Base-by-base conservation (phyloP, 2,113 vertebrate genomes). In the Jacana jacana region DNA sequence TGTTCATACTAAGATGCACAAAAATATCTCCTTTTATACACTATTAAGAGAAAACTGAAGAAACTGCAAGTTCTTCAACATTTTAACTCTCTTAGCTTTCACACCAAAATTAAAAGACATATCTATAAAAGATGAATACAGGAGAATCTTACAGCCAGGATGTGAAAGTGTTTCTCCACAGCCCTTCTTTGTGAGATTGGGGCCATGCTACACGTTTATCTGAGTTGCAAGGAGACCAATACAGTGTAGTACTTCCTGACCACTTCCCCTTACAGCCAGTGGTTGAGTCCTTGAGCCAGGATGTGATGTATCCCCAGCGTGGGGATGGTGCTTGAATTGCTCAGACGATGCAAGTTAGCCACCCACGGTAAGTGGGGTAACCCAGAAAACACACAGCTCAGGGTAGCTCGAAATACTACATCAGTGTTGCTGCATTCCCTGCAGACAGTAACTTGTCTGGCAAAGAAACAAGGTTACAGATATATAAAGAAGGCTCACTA, bases 401-500 rank as follows among this genome's bases (percentile, higher is more conserved):
- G 55, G 55, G 48, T 12, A 12, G 35, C 81, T 89, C 30, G 3
- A 79, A 77, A 73, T 25, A 15, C 65, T 69, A n/a, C 54, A 49
- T 73, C 49, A 86, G 76, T 55, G 52, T 4, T 88, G 60, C 55
- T 68, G 64, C 48, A 30, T 96, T 96, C 82, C 88, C 90, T 64
- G 60, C 40, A 93, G 92, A 96, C 82, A 86, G 72, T 65, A 76
- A 88, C 80, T 95, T 92, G 90, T 88, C 86, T 96, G 84, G 78
- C 91, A 88, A 37, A 92, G 88, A 94, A 94, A 96, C 61, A 81
- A 96, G 86, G 92, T 87, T 91, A 89, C 71, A 92, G 88, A 95
- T 89, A 82, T n/a, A 91, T 75, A 91, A 9, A 63, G 60, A 95
- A 93, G 42, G 64, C 49, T 92, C 66, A 77, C 78, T 94, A 95